A percentile compares a stretch with the other conserved stretches of the same genome.
Conservation (phyloP, 1,140 invertebrate genomes). For the Zaprionus vittiger region DNA sequence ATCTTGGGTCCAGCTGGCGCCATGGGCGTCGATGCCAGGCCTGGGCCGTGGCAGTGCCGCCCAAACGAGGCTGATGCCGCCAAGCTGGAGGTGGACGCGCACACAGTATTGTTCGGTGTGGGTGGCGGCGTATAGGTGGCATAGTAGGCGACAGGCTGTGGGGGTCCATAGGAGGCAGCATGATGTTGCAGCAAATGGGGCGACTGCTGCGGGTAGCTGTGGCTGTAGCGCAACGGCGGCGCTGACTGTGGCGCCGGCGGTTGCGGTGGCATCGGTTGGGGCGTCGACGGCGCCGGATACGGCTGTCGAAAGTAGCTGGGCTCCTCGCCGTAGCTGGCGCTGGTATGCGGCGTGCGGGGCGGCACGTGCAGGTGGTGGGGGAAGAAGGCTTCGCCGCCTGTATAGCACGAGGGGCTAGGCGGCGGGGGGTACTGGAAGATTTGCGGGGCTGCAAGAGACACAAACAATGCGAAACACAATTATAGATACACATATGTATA, state of each 20-base stretch:
- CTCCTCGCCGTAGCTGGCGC: conserved; percentile 77
- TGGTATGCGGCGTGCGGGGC: conserved; percentile 76
- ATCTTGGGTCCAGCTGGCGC: conserved; percentile 66
- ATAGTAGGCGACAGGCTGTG: conserved; percentile 55
- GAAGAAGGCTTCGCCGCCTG: conserved; percentile 75
- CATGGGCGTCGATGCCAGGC: conserved; percentile 60
- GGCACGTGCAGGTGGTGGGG: conserved; percentile 56
- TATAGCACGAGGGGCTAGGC: conserved; percentile 79
- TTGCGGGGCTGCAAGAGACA: conserved; percentile 64
- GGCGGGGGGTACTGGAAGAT: conserved; percentile 82
- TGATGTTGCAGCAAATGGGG: conserved; percentile 67
- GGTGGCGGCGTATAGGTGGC: conserved; percentile 79
- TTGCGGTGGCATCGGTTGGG: conserved; percentile 67
- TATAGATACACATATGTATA: conserved; percentile 15
- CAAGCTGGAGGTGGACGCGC: conserved; percentile 59
- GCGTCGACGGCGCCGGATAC: conserved; percentile 69
- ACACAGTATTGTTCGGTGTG: conserved; percentile 76
- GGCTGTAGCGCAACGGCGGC: conserved; percentile 76
- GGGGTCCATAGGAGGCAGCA: conserved; percentile 47
- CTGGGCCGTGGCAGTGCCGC: conserved; percentile 52
- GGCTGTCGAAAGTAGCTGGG: conserved; percentile 74
- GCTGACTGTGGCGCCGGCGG: conserved; percentile 74
- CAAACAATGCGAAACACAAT: conserved; percentile 5
- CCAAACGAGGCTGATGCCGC: conserved; percentile 42
- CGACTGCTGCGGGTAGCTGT: conserved; percentile 68